Conservation (phyloP, 2,888 invertebrate species). For the Diogma glabrata region DNA sequence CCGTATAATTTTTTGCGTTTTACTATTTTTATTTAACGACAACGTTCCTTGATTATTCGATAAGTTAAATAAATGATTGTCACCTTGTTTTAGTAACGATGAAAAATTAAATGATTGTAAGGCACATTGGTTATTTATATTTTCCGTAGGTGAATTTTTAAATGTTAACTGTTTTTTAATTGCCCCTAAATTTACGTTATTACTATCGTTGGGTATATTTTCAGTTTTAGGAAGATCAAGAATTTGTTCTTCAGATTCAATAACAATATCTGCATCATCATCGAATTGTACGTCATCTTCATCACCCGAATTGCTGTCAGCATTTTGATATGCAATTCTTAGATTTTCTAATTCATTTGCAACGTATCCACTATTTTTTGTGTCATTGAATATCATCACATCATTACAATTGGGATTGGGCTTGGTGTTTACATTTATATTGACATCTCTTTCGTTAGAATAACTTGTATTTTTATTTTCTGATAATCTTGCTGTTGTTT, state of each 20-base stretch:
- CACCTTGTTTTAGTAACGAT: slow-evolving; percentile 3
- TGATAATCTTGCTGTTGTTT: background rate
- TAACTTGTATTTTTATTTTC: background rate
- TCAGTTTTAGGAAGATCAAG: background rate
- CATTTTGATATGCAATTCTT: slow-evolving; percentile 1
- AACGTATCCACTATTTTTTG: background rate
- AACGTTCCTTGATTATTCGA: background rate
- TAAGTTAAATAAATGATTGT: background rate
- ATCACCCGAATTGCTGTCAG: background rate
- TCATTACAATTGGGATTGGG: slow-evolving; percentile 8
- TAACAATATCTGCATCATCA: slow-evolving; percentile 11
- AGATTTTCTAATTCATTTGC: background rate
- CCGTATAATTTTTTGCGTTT: background rate
- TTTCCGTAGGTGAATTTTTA: background rate
- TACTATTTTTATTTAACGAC: background rate
- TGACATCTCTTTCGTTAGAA: too few species aligned
- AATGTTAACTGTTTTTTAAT: slow-evolving; percentile 6
- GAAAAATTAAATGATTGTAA: slow-evolving; percentile 1
- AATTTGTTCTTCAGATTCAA: slow-evolving; percentile 12
- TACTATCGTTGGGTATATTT: slow-evolving; percentile 3
- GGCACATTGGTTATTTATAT: slow-evolving; percentile 2
- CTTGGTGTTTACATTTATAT: too few species aligned
- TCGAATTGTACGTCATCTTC: too few species aligned
- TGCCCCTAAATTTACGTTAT: slow-evolving; percentile 8
- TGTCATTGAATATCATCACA: background rate